Percentiles rank a stretch among this genome's conserved stretches.
These are phyloP conservation scores for Metopolophium dirhodum DNA, from an alignment of 1,140 invertebrate genomes.

Conservation along the genomic window DNA sequence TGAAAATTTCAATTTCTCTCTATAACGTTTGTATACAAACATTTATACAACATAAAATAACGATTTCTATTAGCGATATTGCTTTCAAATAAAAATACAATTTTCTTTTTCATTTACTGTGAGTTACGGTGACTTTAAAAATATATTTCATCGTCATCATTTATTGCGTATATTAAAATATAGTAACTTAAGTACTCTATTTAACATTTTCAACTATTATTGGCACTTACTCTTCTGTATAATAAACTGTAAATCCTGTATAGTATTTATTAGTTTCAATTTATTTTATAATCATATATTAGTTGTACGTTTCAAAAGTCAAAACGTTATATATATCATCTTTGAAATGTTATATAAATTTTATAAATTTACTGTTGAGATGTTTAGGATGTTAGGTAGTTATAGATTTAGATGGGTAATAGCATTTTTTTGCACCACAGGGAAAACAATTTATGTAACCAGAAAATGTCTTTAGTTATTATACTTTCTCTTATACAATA, in stretches of 20 bases:
- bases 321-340: background rate
- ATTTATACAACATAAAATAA: background rate
- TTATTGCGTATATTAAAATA: background rate
- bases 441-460: too few species aligned
- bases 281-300: background rate
- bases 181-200: background rate
- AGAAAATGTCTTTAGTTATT: too few species aligned
- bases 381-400: background rate
- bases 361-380: background rate
- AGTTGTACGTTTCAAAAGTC: background rate
- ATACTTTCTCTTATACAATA: too few species aligned
- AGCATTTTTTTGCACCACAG: background rate
- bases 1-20: background rate
- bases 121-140: background rate
- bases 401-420: background rate
- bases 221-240: background rate
- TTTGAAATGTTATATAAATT: background rate
- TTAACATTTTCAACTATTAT: background rate
- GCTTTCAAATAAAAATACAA: background rate
- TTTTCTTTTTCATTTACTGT: background rate
- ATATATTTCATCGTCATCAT: background rate
- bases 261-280: constrained; percentile 22
- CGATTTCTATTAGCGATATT: constrained; percentile 12
- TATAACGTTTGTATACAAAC: background rate
- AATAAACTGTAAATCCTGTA: background rate